Percentiles rank a stretch among this genome's conserved stretches.
Evolutionary conservation across 2,113 vertebrate genomes (phyloP).

Genomic region (Himantopus leucocephalus): DNA sequence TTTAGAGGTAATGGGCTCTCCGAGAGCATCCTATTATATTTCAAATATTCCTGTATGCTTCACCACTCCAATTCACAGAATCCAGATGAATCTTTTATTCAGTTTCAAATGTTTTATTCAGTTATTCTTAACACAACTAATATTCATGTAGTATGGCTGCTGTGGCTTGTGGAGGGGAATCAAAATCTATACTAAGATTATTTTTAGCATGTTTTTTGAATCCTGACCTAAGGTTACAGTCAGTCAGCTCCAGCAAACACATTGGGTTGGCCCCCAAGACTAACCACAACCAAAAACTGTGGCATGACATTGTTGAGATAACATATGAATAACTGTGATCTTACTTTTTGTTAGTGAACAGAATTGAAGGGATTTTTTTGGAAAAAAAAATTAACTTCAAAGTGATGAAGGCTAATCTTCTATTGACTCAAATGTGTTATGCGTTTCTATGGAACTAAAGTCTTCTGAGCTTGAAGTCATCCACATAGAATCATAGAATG

Average conservation of each 20-base stretch:
- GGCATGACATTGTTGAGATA: not conserved
- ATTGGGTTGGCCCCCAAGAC: not conserved
- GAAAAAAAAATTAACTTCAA: not conserved
- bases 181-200: not conserved
- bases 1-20: not conserved
- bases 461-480: not conserved
- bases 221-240: not conserved
- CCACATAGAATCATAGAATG: too few relatives aligned
- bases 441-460: not conserved
- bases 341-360: not conserved
- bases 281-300: not conserved
- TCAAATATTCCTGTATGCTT: not conserved
- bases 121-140: not conserved
- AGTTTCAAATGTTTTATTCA: not conserved
- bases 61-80: not conserved
- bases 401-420: not conserved
- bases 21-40: not conserved
- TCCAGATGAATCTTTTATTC: not conserved
- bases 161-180: not conserved
- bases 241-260: not conserved
- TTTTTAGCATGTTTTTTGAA: not conserved
- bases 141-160: not conserved
- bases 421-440: rapidly evolving
- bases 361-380: rapidly evolving
- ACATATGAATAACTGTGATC: not conserved